Conservation (phyloP, 2,797 vertebrate species). For the Sebastes reedi region DNA sequence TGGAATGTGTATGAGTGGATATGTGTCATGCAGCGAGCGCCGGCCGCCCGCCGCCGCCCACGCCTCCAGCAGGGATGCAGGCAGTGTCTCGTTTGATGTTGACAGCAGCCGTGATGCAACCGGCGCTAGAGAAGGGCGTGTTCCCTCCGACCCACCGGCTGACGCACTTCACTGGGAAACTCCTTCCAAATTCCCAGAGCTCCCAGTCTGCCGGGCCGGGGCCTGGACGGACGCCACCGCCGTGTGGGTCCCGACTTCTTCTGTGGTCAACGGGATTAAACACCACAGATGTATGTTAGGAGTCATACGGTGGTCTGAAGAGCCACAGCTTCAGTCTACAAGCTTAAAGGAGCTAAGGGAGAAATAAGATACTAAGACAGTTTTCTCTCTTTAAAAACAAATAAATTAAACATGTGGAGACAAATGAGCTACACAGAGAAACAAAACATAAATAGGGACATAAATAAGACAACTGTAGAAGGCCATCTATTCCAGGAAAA, state of each 20-base stretch:
- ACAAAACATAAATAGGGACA: neutral
- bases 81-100: slow-evolving; percentile 44
- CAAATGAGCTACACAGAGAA: neutral
- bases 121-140: slow-evolving; percentile 49
- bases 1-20: slow-evolving; percentile 35
- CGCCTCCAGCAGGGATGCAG: slow-evolving; percentile 16
- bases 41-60: slow-evolving; percentile 24
- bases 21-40: slow-evolving; percentile 44
- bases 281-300: slow-evolving; percentile 32
- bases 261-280: slow-evolving; percentile 62
- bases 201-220: slow-evolving; percentile 10
- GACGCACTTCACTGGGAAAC: slow-evolving; percentile 66
- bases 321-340: neutral
- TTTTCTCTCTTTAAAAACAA: neutral
- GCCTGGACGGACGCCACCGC: slow-evolving; percentile 44
- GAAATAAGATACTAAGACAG: neutral
- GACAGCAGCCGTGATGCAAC: slow-evolving; percentile 64
- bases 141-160: slow-evolving; percentile 37
- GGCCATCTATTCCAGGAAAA: neutral
- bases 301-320: neutral
- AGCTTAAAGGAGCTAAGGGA: neutral
- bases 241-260: slow-evolving; percentile 30
- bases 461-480: neutral
- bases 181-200: slow-evolving; percentile 49
- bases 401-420: neutral